A percentile compares a stretch with the other conserved stretches of the same genome.
phyloP scores from a whole-genome alignment of 2,113 vertebrate species.

The Rostratula benghalensis region DNA sequence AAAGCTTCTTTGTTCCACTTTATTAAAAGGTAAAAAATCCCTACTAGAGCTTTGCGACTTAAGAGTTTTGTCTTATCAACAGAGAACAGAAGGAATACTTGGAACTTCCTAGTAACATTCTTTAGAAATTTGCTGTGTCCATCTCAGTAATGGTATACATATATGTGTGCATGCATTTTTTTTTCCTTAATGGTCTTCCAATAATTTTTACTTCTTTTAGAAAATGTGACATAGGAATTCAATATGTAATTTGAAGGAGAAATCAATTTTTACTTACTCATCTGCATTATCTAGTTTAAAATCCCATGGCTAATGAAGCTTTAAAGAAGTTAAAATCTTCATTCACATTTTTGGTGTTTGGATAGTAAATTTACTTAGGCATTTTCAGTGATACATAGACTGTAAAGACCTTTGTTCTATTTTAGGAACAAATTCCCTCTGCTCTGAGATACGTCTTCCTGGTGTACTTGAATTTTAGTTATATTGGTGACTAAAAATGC shows the following conservation, averaged over 20 bases:
- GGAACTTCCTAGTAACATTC: not conserved
- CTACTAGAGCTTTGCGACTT: not conserved
- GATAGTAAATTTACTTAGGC: not conserved
- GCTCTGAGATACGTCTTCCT: not conserved
- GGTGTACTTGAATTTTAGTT: not conserved
- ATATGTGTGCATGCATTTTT: too few species aligned
- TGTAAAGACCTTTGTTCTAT: not conserved
- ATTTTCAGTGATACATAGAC: not conserved
- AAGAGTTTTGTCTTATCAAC: slow-evolving; percentile 27
- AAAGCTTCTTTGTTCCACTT: slow-evolving; percentile 1
- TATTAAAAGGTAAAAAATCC: not conserved
- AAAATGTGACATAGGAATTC: not conserved
- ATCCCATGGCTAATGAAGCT: not conserved
- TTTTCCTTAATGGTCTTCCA: not conserved
- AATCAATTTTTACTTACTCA: not conserved
- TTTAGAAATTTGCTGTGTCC: not conserved
- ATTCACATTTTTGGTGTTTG: not conserved
- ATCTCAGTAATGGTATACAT: not conserved
- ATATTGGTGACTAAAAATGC: not conserved
- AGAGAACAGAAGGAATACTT: slow-evolving; percentile 16
- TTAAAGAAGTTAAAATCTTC: not conserved
- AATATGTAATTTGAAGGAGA: not conserved
- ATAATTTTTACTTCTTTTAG: not conserved
- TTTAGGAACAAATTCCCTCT: not conserved
- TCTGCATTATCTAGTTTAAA: not conserved